Evolutionary conservation across 2,113 vertebrate genomes (phyloP).

Genomic region (Jaculus jaculus): DNA sequence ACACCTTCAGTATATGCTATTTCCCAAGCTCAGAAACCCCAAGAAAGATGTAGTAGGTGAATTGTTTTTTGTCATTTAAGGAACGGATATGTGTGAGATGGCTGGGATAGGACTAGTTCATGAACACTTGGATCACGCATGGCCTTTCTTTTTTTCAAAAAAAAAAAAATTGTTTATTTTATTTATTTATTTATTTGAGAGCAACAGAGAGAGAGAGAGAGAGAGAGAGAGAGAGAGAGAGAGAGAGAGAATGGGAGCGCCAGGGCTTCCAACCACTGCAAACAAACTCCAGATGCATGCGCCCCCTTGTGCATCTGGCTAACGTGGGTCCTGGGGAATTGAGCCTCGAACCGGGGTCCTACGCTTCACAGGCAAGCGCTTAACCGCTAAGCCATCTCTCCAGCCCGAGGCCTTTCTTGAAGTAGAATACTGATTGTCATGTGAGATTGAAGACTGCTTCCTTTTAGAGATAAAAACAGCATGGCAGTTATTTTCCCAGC

Average conservation of each 20-base stretch:
- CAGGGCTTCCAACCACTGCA: too few species aligned
- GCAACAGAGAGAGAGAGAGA: too few species aligned
- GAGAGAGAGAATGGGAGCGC: too few species aligned
- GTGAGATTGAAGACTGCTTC: not conserved
- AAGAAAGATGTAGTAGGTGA: not conserved
- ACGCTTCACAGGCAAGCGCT: too few species aligned
- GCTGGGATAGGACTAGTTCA: not conserved
- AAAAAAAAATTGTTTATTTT: too few species aligned
- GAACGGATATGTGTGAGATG: not conserved
- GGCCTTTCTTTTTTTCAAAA: conserved; percentile 24
- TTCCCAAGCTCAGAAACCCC: not conserved
- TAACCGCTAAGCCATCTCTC: too few species aligned
- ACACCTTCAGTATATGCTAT: not conserved
- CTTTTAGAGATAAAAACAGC: not conserved
- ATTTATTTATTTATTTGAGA: too few species aligned
- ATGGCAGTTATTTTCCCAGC: conserved; percentile 1
- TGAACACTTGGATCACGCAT: not conserved
- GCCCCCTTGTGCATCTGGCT: too few species aligned
- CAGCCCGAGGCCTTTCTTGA: conserved; percentile 23
- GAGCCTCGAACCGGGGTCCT: too few species aligned
- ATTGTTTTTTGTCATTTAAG: not conserved
- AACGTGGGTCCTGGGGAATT: too few species aligned
- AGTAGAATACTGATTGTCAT: conserved; percentile 18
- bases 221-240: too few species aligned
- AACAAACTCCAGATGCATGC: too few species aligned